Base-by-base conservation (phyloP, 2,888 invertebrate species). In the Atethmia centrago region DNA sequence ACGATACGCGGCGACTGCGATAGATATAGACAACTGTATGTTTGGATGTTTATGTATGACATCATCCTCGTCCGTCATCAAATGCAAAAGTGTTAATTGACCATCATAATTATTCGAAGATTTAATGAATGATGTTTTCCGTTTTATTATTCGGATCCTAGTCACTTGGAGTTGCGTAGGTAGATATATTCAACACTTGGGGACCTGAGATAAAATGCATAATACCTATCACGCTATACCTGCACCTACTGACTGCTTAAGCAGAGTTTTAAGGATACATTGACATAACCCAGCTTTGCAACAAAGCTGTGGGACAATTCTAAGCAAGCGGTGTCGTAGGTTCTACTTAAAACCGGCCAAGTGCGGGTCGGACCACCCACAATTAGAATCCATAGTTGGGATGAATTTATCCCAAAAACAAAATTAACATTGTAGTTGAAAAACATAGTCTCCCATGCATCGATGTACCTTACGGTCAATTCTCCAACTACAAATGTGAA, bases 31-130 rank as follows among this genome's bases (percentile, higher is more conserved):
- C 69, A 70, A 82, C 62, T 83, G 82, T 87, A 77, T 89, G 88
- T 93, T 92, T 91, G 89, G 88, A 90, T 93, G 89, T 92, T 92
- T 92, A 91, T 88, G 87, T 86, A 93, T 95, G 94, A 95, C 94
- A 95, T 95, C 95, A 95, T 87, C 82, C 79, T 67, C 83, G 85
- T 47, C 62, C 68, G 55, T 45, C 55, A 66, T 79, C 63, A 53
- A 58, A 40, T 68, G 59, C 66, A 68, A 69, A 72, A 56, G 56
- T 40, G 58, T 47, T 65, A 68, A 77, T 77, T 77, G 51, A 25
- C 62, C 65, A 63, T 62, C 53, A 77, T 66, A 66, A 79, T 58
- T 67, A 71, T 71, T 77, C 19, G 19, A 79, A 42, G 74, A 73
- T 73, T 53, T 40, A 73, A 79, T 59, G 0, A 55, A 49, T 42